Conservation (phyloP, 1,140 invertebrate genomes). For the Drosophila willistoni region DNA sequence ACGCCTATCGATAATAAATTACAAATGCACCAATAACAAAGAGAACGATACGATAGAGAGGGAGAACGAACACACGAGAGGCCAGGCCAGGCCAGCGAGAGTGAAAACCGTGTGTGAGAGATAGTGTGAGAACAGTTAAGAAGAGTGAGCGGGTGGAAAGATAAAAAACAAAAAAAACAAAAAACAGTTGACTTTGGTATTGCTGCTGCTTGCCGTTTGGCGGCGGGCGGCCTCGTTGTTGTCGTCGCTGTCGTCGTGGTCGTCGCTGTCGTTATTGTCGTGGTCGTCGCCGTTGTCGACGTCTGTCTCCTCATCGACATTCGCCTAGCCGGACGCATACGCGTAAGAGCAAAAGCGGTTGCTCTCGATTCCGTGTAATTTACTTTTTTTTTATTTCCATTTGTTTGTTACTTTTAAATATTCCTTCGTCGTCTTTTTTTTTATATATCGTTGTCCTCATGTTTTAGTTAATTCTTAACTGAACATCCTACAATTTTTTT, state of each 20-base stretch:
- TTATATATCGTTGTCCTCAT: not conserved
- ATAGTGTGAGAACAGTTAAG: not conserved
- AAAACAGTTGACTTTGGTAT: slow-evolving; percentile 20
- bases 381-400: not conserved
- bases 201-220: slow-evolving; percentile 4
- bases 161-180: slow-evolving; percentile 19
- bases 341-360: slow-evolving; percentile 13
- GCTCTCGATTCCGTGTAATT: slow-evolving; percentile 1
- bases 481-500: not conserved
- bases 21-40: slow-evolving; percentile 50
- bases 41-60: slow-evolving; percentile 24
- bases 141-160: not conserved
- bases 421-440: not conserved
- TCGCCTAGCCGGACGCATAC: slow-evolving; percentile 8
- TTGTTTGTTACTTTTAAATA: not conserved
- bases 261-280: not conserved
- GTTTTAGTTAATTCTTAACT: not conserved
- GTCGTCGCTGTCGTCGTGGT: not conserved
- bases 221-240: slow-evolving; percentile 7
- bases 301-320: slow-evolving; percentile 17
- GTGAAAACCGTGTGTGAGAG: not conserved
- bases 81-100: not conserved
- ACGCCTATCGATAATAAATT: slow-evolving; percentile 51
- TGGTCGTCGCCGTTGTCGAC: not conserved
- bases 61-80: not conserved